phyloP scores from a whole-genome alignment of 2,888 invertebrate genomes.

The Phytoseiulus persimilis region DNA sequence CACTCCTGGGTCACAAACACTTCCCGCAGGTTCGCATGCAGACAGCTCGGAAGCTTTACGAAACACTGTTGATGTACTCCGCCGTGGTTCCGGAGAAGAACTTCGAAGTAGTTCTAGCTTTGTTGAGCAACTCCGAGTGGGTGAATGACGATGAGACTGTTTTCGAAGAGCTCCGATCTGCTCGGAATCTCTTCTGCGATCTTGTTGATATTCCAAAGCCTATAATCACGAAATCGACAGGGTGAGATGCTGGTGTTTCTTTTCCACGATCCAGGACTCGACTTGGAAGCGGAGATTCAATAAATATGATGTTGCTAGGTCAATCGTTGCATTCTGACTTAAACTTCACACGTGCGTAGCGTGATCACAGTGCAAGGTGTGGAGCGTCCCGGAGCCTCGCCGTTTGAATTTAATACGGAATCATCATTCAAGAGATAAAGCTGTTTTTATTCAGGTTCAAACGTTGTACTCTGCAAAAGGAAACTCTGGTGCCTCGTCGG shows the following conservation, averaged over 20 bases:
- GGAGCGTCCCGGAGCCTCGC: neutral
- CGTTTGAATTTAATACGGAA: neutral
- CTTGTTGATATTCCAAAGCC: constrained; percentile 10
- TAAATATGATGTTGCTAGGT: too few relatives aligned
- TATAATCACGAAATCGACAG: neutral
- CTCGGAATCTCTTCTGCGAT: constrained; percentile 25
- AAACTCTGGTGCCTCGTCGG: neutral
- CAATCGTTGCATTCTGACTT: too few relatives aligned
- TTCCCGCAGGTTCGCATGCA: constrained; percentile 31
- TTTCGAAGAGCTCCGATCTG: neutral
- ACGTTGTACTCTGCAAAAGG: neutral
- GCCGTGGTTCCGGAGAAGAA: constrained; percentile 29
- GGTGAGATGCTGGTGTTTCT: neutral
- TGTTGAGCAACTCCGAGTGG: constrained; percentile 16
- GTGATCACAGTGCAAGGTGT: too few relatives aligned
- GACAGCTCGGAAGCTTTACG: constrained; percentile 23
- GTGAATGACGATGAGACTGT: neutral
- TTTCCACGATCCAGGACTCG: too few relatives aligned
- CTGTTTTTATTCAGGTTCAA: neutral
- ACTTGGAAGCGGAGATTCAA: too few relatives aligned
- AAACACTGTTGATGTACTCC: constrained; percentile 20
- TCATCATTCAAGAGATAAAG: neutral
- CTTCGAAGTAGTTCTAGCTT: constrained; percentile 9
- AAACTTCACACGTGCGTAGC: too few relatives aligned
- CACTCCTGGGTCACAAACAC: constrained; percentile 11